Percentiles rank a stretch among this genome's conserved stretches.
These are phyloP conservation scores for Halictus ligatus DNA, from an alignment of 2,888 invertebrate species.

Conservation along the genomic window DNA sequence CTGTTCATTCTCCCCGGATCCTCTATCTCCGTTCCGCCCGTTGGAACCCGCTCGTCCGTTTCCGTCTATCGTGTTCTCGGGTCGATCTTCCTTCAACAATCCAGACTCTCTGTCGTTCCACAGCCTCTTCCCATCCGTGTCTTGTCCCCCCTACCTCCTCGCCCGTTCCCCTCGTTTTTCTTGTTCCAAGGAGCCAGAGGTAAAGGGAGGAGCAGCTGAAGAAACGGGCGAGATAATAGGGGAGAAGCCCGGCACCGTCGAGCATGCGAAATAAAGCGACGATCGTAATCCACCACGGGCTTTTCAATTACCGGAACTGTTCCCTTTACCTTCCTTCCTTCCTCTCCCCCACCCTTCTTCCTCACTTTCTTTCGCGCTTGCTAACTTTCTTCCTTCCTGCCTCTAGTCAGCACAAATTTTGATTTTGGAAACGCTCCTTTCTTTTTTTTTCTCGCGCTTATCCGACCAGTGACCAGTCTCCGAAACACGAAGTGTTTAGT, in stretches of 20 bases:
- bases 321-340: conserved; percentile 52
- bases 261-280: conserved; percentile 76
- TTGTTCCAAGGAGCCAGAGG: conserved; percentile 40
- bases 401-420: neutral
- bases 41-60: neutral
- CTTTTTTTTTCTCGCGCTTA: too few relatives aligned
- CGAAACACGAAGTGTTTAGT: too few relatives aligned
- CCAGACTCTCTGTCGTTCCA: neutral
- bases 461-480: too few relatives aligned
- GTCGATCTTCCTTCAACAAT: neutral
- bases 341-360: conserved; percentile 31
- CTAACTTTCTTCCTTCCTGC: neutral
- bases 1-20: neutral
- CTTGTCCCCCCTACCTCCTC: neutral
- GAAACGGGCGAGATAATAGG: conserved; percentile 71
- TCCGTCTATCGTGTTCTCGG: neutral
- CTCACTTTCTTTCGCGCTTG: neutral
- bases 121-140: neutral
- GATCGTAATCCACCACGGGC: conserved; percentile 76
- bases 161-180: conserved; percentile 55
- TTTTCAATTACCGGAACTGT: conserved; percentile 79
- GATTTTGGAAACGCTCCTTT: too few relatives aligned
- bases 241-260: conserved; percentile 60
- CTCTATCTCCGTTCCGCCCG: neutral
- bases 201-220: conserved; percentile 39